Evolutionary conservation across 2,888 invertebrate species (phyloP).

Genomic region (Halictus quadricinctus): DNA sequence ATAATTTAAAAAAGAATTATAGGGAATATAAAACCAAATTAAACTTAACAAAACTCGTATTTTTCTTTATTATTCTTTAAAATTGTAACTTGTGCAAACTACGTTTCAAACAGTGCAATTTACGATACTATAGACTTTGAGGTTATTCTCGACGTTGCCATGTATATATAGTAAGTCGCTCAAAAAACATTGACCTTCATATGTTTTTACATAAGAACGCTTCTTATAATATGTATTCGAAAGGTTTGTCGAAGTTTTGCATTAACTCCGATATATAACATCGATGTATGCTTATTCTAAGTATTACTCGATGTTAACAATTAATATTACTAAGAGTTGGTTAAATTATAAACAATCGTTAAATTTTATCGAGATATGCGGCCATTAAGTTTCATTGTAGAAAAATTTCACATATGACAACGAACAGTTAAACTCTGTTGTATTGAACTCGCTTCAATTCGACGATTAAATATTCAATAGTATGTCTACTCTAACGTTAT

Average conservation of each 20-base stretch:
- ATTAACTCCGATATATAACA: constrained; percentile 15
- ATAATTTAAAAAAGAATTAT: neutral
- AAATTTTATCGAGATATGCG: neutral
- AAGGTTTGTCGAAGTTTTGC: neutral
- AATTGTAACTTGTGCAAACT: neutral
- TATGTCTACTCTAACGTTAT: neutral
- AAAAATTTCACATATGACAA: neutral
- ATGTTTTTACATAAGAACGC: constrained; percentile 43
- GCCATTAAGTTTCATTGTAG: neutral
- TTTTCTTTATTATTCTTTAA: neutral
- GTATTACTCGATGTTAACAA: neutral
- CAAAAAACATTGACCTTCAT: constrained; percentile 46
- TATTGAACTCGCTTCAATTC: neutral
- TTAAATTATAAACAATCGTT: neutral
- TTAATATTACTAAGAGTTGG: neutral
- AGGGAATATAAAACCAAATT: neutral
- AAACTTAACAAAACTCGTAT: neutral
- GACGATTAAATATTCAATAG: neutral
- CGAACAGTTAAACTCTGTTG: neutral
- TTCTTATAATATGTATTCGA: neutral
- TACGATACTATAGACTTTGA: constrained; percentile 24
- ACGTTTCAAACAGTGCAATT: neutral
- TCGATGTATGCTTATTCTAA: constrained; percentile 10
- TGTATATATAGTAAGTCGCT: constrained; percentile 13
- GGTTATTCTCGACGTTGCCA: constrained; percentile 41